Percentiles rank a stretch among this genome's conserved stretches.
These are phyloP conservation scores for Bombus impatiens DNA, from an alignment of 1,140 invertebrate genomes.

Conservation along the genomic window DNA sequence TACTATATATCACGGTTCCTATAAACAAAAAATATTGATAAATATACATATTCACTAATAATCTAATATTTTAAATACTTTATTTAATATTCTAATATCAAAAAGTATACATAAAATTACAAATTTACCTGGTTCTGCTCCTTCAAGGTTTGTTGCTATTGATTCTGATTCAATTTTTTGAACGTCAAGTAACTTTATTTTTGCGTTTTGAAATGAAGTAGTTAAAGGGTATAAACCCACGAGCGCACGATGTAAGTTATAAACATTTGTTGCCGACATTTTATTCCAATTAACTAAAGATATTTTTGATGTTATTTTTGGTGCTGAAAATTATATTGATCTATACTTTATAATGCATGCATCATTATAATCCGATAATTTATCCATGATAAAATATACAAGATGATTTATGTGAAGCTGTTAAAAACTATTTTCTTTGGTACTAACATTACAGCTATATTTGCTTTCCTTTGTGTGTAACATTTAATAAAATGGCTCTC, in stretches of 20 bases:
- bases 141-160: slow-evolving; percentile 26
- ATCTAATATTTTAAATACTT: neutral
- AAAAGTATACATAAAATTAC: neutral
- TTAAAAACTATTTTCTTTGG: neutral
- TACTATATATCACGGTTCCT: slow-evolving; percentile 83
- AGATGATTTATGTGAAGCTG: neutral
- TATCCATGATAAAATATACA: neutral
- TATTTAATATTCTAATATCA: slow-evolving; percentile 30
- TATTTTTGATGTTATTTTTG: slow-evolving; percentile 85
- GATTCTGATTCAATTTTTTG: slow-evolving; percentile 64
- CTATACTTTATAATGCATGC: slow-evolving; percentile 3
- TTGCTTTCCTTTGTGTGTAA: neutral
- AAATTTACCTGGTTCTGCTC: slow-evolving; percentile 32
- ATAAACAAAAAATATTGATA: slow-evolving; percentile 52
- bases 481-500: no score
- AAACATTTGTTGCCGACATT: slow-evolving; percentile 85
- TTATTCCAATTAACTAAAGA: slow-evolving; percentile 86
- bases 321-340: slow-evolving; percentile 82
- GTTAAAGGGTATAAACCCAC: slow-evolving; percentile 85
- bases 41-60: slow-evolving; percentile 6
- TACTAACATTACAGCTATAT: neutral
- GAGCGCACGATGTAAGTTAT: slow-evolving; percentile 87
- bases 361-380: neutral
- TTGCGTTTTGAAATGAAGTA: slow-evolving; percentile 84
- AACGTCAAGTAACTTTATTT: slow-evolving; percentile 85